phyloP scores from a whole-genome alignment of 2,888 invertebrate genomes.

The Melieria omissa region DNA sequence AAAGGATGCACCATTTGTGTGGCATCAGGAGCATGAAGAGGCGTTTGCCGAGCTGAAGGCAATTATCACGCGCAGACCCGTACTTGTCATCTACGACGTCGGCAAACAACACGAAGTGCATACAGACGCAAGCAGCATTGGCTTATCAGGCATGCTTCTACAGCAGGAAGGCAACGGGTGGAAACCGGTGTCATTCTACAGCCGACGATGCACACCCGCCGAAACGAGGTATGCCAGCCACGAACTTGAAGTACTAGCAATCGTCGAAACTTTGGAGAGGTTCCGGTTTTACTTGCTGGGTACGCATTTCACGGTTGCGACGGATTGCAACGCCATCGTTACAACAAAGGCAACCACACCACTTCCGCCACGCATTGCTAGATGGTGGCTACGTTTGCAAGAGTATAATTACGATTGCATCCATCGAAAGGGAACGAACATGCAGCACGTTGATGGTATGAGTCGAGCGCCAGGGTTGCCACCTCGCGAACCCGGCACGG shows the following conservation, averaged over 20 bases:
- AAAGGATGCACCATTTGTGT: too few species aligned
- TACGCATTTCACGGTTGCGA: conserved; percentile 25
- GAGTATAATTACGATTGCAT: conserved; percentile 10
- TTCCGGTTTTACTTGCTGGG: conserved; percentile 37
- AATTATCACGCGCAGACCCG: conserved; percentile 18
- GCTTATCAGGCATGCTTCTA: not conserved
- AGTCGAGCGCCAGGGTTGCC: too few species aligned
- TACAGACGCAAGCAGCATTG: conserved; percentile 10
- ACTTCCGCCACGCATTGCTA: conserved; percentile 18
- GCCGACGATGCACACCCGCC: not conserved
- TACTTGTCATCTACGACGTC: conserved; percentile 24
- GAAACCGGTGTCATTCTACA: too few species aligned
- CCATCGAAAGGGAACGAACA: too few species aligned
- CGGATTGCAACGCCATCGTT: conserved; percentile 33
- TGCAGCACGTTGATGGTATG: too few species aligned
- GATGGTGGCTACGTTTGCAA: conserved; percentile 26
- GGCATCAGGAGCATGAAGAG: conserved; percentile 28
- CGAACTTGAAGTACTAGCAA: conserved; percentile 25
- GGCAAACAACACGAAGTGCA: conserved; percentile 25
- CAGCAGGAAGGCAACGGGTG: too few species aligned
- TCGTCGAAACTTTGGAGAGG: conserved; percentile 28
- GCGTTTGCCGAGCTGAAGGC: conserved; percentile 24
- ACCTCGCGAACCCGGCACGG: not conserved
- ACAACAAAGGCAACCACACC: conserved; percentile 32
- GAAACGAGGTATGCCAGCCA: conserved; percentile 22